phyloP scores from a whole-genome alignment of 1,140 invertebrate species.

The Drosophila erecta region DNA sequence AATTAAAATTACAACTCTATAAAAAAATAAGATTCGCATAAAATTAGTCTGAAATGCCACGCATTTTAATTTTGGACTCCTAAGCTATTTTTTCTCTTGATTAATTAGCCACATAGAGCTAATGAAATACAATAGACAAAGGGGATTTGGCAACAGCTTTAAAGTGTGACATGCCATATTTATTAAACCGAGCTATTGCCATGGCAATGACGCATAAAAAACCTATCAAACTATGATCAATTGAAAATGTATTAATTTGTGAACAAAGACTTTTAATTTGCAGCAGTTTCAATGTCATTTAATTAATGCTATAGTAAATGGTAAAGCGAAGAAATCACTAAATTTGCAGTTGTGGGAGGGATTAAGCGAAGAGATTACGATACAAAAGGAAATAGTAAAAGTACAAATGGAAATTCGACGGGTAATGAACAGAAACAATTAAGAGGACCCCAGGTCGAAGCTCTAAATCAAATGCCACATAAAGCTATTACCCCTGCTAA shows the following conservation, averaged over 20 bases:
- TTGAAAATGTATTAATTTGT: background rate
- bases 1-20: background rate
- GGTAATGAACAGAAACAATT: conserved; percentile 22
- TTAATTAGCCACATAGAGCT: conserved; percentile 7
- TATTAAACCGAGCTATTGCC: no score
- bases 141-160: conserved; percentile 5
- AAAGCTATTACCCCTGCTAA: conserved; percentile 51
- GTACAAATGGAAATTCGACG: background rate
- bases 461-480: conserved; percentile 26
- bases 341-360: no score
- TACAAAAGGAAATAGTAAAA: background rate
- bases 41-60: background rate
- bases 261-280: background rate
- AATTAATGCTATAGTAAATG: background rate
- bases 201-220: background rate
- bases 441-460: conserved; percentile 8
- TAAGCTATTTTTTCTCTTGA: background rate
- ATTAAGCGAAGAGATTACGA: no score
- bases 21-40: conserved; percentile 1
- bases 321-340: background rate
- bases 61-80: conserved; percentile 3
- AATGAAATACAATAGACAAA: background rate
- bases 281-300: background rate
- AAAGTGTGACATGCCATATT: no score
- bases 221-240: background rate